Base-by-base conservation (phyloP, 1,140 invertebrate genomes). In the Centruroides vittatus region DNA sequence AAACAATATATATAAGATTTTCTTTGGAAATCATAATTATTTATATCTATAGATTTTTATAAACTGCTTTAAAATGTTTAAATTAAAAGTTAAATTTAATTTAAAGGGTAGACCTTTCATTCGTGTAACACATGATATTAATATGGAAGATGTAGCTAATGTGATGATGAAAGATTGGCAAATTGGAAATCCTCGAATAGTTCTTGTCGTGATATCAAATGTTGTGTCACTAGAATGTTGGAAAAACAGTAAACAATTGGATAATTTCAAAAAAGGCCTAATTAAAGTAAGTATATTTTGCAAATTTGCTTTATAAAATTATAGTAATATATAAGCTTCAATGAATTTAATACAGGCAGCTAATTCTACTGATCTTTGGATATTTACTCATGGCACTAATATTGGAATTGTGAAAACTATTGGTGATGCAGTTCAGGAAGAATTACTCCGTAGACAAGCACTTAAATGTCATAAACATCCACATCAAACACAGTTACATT, bases 321-420 rank as follows among this genome's bases (percentile, higher is more conserved):
- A 23, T 23, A 23, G 23, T 23, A 23, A 23, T 23, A 23, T 23
- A 23, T 23, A 23, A 23, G 23, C 23, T 23, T 23, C 0, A 23
- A 23, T 2, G 2, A 23, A 23, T 23, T 23, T 51, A 13, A 7
- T 11, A 41, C 0, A 65, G 64, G 67, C 67, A 49, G 73, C 73
- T 7, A 74, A 75, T 57, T 69, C 73, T 11, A 74, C 74, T 36
- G 69, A 72, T 47, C 72, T 75, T 69, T 75, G 73, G 73, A 73
- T 75, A 50, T 60, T 75, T 10, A 75, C 74, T 5, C 70, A 72
- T 58, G 74, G 74, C 4, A 47, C 73, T n/a, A 72, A 75, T 64
- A 61, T 61, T 53, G 72, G 71, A 3, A 67, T 75, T 7, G 63
- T 72, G 7, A 70, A 72, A 61, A 60, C 71, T 12, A 70, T 75